A percentile compares a stretch with the other conserved stretches of the same genome.
phyloP scores from a whole-genome alignment of 2,113 vertebrate genomes.

The Fulmarus glacialis region DNA sequence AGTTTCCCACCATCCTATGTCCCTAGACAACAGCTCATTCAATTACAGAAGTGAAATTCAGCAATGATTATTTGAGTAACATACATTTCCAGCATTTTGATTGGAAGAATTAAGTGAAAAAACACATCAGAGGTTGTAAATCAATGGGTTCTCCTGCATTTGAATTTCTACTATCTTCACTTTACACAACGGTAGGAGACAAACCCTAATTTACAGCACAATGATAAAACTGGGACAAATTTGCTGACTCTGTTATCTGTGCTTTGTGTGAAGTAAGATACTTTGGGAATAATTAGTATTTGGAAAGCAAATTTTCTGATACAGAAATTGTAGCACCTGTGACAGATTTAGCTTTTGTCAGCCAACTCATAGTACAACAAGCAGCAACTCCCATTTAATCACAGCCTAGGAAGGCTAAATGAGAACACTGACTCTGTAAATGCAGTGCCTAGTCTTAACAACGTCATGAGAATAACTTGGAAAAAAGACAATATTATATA shows the following conservation, averaged over 20 bases:
- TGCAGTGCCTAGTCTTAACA: constrained; percentile 18
- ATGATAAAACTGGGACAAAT: constrained; percentile 42
- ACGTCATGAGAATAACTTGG: constrained; percentile 29
- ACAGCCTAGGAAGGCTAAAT: constrained; percentile 22
- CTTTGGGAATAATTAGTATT: constrained; percentile 71
- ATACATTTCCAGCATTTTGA: neutral
- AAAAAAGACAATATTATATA: neutral
- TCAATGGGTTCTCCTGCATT: neutral
- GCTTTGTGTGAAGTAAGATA: constrained; percentile 53
- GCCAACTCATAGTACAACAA: constrained; percentile 40
- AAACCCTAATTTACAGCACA: constrained; percentile 67
- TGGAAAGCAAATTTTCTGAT: constrained; percentile 71
- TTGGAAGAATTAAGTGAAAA: constrained; percentile 10
- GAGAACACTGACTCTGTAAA: constrained; percentile 45
- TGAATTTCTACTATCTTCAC: constrained; percentile 33
- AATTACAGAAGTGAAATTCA: neutral
- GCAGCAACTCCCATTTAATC: constrained; percentile 67
- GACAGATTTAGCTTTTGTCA: constrained; percentile 66
- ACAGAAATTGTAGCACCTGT: constrained; percentile 68
- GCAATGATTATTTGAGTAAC: neutral
- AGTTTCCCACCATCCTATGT: neutral
- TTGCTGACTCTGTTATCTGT: constrained; percentile 57
- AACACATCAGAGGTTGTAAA: neutral
- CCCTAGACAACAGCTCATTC: neutral
- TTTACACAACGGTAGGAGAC: constrained; percentile 9